Conservation (phyloP, 2,888 invertebrate genomes). For the Neoaliturus tenellus region DNA sequence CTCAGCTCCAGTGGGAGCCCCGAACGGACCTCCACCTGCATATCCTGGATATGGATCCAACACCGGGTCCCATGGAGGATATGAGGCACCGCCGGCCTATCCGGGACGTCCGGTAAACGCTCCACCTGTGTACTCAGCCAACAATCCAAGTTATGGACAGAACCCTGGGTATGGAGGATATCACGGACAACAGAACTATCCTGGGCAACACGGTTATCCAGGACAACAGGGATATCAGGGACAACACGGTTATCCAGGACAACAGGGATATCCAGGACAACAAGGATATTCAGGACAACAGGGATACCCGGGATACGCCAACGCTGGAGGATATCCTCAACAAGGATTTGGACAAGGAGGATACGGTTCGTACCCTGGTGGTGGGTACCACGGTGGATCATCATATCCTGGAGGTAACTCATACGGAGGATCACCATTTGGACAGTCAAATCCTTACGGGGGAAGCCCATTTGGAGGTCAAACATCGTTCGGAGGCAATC, state of each 20-base stretch:
- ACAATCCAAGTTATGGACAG: slow-evolving; percentile 21
- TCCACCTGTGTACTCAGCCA: slow-evolving; percentile 24
- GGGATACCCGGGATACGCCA: not conserved
- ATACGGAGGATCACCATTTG: slow-evolving; percentile 36
- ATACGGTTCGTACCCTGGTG: not conserved
- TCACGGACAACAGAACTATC: not conserved
- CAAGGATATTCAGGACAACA: not conserved
- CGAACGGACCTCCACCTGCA: slow-evolving; percentile 27
- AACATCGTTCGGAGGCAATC: not conserved
- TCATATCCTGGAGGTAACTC: slow-evolving; percentile 15
- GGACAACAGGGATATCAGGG: not conserved
- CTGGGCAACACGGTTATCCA: not conserved
- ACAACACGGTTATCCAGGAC: not conserved
- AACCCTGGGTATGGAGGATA: slow-evolving; percentile 12
- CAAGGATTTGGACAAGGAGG: slow-evolving; percentile 7
- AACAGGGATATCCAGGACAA: not conserved
- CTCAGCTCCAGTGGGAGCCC: not conserved
- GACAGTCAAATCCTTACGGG: slow-evolving; percentile 29
- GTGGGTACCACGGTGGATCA: not conserved
- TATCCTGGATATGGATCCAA: not conserved
- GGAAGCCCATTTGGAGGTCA: slow-evolving; percentile 40
- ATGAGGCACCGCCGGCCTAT: slow-evolving; percentile 22
- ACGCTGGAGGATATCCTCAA: not conserved
- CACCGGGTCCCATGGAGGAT: not conserved
- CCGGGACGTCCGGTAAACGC: slow-evolving; percentile 39